These are phyloP conservation scores for Harpegnathos saltator DNA, from an alignment of 1,140 invertebrate species.

Conservation along the genomic window DNA sequence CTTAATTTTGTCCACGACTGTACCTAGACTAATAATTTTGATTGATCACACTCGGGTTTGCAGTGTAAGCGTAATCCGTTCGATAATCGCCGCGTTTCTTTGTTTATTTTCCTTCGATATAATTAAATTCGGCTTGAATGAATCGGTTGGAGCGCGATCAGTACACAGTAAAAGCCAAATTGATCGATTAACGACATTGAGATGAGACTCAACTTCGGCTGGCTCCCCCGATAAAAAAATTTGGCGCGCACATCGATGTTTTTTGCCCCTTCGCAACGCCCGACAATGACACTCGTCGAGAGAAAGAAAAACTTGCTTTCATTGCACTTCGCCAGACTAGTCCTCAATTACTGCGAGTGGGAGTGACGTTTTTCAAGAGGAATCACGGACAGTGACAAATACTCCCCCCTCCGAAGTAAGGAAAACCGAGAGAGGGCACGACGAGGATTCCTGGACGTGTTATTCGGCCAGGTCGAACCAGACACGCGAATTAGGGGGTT, in stretches of 20 bases:
- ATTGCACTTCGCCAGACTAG: background rate
- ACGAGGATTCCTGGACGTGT: background rate
- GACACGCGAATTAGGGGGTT: background rate
- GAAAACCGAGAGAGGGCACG: conserved; percentile 14
- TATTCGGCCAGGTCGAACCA: background rate
- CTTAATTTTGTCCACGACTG: too few species aligned
- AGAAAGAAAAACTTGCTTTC: conserved; percentile 25
- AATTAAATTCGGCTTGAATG: conserved; percentile 4
- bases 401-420: background rate
- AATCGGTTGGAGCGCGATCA: background rate
- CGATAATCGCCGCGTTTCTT: too few species aligned
- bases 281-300: background rate
- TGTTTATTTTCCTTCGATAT: background rate
- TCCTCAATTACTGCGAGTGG: conserved; percentile 11
- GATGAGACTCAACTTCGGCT: background rate
- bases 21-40: too few species aligned
- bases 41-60: too few species aligned
- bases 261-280: background rate
- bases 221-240: background rate
- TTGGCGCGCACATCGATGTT: background rate
- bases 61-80: too few species aligned
- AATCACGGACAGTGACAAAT: conserved; percentile 12
- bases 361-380: background rate
- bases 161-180: background rate
- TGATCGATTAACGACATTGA: conserved; percentile 6